A percentile compares a stretch with the other conserved stretches of the same genome.
phyloP scores from a whole-genome alignment of 2,113 vertebrate genomes.

The Hystrix cristata region DNA sequence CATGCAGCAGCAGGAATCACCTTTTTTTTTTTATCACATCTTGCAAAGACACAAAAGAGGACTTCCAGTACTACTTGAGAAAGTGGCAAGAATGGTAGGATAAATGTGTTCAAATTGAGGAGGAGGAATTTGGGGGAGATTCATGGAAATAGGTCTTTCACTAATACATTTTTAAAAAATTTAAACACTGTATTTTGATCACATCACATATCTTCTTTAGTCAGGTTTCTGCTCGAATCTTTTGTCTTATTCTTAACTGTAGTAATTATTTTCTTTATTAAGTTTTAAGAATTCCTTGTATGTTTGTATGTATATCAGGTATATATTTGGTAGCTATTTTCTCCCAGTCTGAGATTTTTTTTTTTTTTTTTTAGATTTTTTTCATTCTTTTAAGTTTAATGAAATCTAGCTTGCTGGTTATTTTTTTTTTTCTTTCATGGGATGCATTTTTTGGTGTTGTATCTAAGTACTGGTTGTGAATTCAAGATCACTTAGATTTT shows the following conservation, averaged over 20 bases:
- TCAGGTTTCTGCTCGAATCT: not conserved
- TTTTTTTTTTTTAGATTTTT: too few relatives aligned
- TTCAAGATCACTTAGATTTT: not conserved
- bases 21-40: not conserved
- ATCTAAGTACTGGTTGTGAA: not conserved
- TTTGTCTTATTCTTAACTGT: not conserved
- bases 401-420: not conserved
- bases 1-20: not conserved
- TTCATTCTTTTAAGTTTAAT: not conserved
- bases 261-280: not conserved
- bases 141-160: not conserved
- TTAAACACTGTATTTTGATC: not conserved
- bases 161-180: not conserved
- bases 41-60: not conserved
- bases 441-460: not conserved
- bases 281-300: not conserved
- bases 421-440: not conserved
- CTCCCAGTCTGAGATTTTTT: not conserved
- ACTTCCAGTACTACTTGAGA: not conserved
- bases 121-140: not conserved
- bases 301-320: not conserved
- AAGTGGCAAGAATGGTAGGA: not conserved
- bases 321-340: not conserved
- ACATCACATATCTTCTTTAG: not conserved
- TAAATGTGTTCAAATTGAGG: not conserved